phyloP scores from a whole-genome alignment of 2,797 vertebrate genomes.

The Stomatorhinus walkeri region DNA sequence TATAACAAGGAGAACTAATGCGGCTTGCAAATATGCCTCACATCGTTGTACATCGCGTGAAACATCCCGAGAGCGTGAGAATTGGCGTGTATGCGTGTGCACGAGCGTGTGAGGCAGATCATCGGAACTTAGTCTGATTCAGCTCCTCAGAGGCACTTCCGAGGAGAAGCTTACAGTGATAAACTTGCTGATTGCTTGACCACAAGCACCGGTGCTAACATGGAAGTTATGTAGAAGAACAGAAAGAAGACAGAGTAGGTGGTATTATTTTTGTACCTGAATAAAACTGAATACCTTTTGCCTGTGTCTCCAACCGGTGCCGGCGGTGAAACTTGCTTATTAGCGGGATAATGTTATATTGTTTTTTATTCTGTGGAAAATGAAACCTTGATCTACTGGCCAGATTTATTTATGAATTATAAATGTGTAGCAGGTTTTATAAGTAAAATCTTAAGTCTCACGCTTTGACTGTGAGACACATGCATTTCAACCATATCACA shows the following conservation, averaged over 20 bases:
- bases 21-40: neutral
- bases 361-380: neutral
- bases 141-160: no score
- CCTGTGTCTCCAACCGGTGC: no score
- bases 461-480: neutral
- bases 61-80: no score
- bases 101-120: no score
- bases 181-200: no score
- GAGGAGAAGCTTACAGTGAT: no score
- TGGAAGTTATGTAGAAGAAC: no score
- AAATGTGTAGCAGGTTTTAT: neutral
- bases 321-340: neutral
- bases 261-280: neutral
- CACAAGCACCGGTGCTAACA: no score
- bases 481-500: neutral
- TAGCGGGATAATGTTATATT: neutral
- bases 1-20: neutral
- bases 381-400: neutral
- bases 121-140: no score
- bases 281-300: neutral
- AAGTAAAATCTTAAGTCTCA: neutral
- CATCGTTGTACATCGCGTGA: no score
- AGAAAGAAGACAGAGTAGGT: no score
- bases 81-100: no score
- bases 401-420: neutral